Evolutionary conservation across 2,797 vertebrate species (phyloP).

Genomic region (Esox lucius): DNA sequence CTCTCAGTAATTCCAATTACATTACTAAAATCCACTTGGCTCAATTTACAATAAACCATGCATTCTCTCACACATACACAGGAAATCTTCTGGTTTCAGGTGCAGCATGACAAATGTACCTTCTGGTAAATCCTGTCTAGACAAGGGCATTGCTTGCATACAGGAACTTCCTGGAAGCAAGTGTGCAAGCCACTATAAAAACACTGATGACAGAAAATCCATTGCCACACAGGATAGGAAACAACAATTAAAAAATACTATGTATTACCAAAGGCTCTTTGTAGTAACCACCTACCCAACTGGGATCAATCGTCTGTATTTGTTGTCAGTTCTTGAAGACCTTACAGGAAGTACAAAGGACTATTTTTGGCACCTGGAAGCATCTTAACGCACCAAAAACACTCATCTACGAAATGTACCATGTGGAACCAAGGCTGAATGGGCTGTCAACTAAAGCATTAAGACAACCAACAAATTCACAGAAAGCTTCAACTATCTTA

Average conservation of each 20-base stretch:
- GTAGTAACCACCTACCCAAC: too few relatives aligned
- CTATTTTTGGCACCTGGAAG: too few relatives aligned
- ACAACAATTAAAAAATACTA: neutral
- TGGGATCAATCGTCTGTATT: too few relatives aligned
- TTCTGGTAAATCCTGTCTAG: neutral
- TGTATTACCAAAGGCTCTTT: neutral
- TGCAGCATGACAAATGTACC: neutral
- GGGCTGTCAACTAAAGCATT: neutral
- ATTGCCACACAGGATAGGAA: neutral
- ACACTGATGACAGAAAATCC: neutral
- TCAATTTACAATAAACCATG: conserved; percentile 6
- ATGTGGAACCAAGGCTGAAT: too few relatives aligned
- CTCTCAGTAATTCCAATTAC: neutral
- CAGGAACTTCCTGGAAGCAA: conserved; percentile 29
- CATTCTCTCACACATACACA: conserved; percentile 8
- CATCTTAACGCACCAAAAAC: too few relatives aligned
- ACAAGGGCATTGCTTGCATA: neutral
- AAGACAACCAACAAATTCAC: neutral
- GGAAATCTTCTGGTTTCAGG: conserved; percentile 38
- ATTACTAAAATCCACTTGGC: neutral
- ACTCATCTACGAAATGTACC: too few relatives aligned
- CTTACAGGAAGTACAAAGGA: neutral
- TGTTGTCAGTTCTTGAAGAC: neutral
- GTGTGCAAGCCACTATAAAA: neutral
- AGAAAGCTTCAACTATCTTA: conserved; percentile 64